These are phyloP conservation scores for Quiscalus mexicanus DNA, from an alignment of 2,113 vertebrate genomes.

Conservation along the genomic window DNA sequence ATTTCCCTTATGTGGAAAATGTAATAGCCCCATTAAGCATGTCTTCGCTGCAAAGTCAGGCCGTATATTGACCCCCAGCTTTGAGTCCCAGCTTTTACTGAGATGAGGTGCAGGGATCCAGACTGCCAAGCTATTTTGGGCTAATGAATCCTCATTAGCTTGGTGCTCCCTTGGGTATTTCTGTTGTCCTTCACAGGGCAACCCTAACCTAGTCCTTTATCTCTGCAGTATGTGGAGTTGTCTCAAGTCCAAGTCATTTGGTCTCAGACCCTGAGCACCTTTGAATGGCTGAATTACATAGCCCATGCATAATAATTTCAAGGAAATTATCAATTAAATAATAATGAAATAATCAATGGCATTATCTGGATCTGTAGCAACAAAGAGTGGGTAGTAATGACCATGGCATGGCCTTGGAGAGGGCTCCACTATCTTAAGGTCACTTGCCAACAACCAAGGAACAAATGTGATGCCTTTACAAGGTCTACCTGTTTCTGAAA, in stretches of 20 bases:
- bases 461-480: rapidly evolving
- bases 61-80: background rate
- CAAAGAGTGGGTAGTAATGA: background rate
- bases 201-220: background rate
- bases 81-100: background rate
- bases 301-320: rapidly evolving
- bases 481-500: background rate
- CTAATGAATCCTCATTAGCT: background rate
- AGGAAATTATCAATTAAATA: background rate
- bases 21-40: conserved; percentile 34
- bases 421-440: background rate
- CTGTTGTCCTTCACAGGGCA: background rate
- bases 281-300: background rate
- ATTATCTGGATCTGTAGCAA: background rate
- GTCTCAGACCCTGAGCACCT: background rate
- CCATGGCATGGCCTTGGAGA: background rate
- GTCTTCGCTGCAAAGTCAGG: background rate
- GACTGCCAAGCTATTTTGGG: background rate
- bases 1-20: conserved; percentile 56
- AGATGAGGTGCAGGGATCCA: background rate
- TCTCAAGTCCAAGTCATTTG: background rate
- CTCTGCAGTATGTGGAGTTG: background rate
- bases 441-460: background rate
- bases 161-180: background rate
- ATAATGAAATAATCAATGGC: background rate